Evolutionary conservation across 1,140 invertebrate species (phyloP), one percentile per base, ranked within the genome.

Genomic region (Anoplolepis gracilipes): DNA sequence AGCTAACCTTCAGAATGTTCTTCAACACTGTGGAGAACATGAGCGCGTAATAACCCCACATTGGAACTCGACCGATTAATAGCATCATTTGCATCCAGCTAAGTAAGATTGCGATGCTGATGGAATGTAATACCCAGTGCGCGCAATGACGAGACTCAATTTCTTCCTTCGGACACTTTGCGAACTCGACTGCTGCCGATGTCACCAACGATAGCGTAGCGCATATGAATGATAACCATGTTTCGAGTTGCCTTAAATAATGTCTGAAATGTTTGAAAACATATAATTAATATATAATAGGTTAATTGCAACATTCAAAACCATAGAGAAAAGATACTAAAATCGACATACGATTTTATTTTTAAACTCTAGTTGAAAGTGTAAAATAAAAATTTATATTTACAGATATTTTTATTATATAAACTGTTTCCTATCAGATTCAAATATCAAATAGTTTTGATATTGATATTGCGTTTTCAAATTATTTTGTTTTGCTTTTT

Each of bases 71-170:
- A 8, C 96, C 95, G 46, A 96, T 92, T 53, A 96, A 89, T 25
- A 96, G 88, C 94, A 96, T 96, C 67, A 96, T 92, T 89, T 96
- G 94, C 11, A 94, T 93, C 96, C 96, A 96, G 19, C 94, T 90
- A 16, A 96, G 84, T n/a, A 96, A 91, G 62, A 96, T 92, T 2
- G 95, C 91, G 49, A 95, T 78, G 36, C 95, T 94, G 22, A 93
- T 91, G 46, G 92, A 84, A 75, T 95, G 95, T 30, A 94, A 85
- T 36, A 94, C 85, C 94, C 94, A 95, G 16, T 88, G 19, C 22
- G 93, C 11, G 86, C 92, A 61, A 82, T 91, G 19, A 22, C 8
- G 33, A 73, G 88, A 0, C 59, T 65, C 59, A 49, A 19, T 64
- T 30, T 57, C 42, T 39, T 76, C 19, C 33, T 42, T 61, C 6